These are phyloP conservation scores for Indicator indicator DNA, from an alignment of 2,113 vertebrate genomes.

Conservation along the genomic window DNA sequence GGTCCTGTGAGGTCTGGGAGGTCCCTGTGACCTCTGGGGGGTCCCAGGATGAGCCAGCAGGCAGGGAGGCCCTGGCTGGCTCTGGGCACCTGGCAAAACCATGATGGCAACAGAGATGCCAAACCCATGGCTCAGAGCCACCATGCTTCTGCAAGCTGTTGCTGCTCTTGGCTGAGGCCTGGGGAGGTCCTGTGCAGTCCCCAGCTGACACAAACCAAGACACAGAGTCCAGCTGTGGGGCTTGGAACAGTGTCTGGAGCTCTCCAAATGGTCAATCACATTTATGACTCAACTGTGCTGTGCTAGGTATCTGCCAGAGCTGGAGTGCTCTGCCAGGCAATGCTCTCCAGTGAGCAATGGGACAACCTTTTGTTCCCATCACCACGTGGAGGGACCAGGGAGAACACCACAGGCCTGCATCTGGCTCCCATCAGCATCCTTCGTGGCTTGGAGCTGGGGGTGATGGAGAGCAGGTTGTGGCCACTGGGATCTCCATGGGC, in stretches of 20 bases:
- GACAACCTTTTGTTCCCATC: background rate
- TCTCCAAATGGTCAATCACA: background rate
- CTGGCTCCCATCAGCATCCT: background rate
- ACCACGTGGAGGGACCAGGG: background rate
- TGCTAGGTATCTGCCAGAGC: background rate
- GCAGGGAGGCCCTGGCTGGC: background rate
- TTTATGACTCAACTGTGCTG: background rate
- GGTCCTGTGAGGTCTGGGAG: too few relatives aligned
- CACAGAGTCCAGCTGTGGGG: background rate
- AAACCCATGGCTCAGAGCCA: background rate
- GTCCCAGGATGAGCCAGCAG: accelerated
- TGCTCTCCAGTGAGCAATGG: background rate
- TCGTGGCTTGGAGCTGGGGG: background rate
- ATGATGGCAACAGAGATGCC: accelerated
- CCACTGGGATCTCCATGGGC: accelerated
- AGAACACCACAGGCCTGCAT: background rate
- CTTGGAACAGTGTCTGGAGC: background rate
- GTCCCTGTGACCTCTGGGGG: background rate
- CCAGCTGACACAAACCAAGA: background rate
- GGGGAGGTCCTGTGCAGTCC: background rate
- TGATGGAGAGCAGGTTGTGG: background rate
- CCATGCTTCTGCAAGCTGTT: background rate
- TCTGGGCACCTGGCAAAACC: accelerated
- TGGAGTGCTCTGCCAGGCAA: background rate
- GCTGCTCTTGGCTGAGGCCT: background rate